phyloP scores from a whole-genome alignment of 2,888 invertebrate species.

The Athalia cordata region DNA sequence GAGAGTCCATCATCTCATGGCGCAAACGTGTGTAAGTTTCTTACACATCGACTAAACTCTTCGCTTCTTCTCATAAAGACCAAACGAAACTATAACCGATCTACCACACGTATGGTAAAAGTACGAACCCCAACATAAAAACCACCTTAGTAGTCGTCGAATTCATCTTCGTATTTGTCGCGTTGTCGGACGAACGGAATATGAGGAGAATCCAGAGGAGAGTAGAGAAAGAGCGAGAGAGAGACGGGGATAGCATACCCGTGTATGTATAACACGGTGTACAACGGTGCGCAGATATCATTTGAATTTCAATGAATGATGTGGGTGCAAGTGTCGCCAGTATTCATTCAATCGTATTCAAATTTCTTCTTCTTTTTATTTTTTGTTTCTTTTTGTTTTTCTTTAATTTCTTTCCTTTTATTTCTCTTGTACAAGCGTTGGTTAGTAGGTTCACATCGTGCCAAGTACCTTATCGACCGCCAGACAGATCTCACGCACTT shows the following conservation, averaged over 20 bases:
- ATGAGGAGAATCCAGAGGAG: conserved; percentile 18
- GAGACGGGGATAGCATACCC: background rate
- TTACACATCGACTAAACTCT: no score
- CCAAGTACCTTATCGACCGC: conserved; percentile 32
- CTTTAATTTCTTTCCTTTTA: no score
- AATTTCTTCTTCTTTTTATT: background rate
- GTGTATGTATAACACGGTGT: background rate
- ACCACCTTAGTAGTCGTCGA: background rate
- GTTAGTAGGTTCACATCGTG: no score
- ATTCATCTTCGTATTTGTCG: no score
- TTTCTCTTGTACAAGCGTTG: conserved; percentile 20
- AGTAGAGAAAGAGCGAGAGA: conserved; percentile 12
- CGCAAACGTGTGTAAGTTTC: no score
- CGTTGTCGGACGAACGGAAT: background rate
- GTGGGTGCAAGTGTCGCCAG: conserved; percentile 68
- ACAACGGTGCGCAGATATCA: conserved; percentile 56
- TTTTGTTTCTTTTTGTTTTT: no score
- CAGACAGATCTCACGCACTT: conserved; percentile 49
- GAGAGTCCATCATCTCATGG: no score
- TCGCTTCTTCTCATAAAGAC: no score
- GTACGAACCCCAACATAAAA: conserved; percentile 31
- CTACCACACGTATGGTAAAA: background rate
- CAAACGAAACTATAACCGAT: no score
- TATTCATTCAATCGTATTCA: conserved; percentile 58
- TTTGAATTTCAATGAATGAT: conserved; percentile 71